Conservation (phyloP, 2,888 invertebrate species). For the Salpingus planirostris region DNA sequence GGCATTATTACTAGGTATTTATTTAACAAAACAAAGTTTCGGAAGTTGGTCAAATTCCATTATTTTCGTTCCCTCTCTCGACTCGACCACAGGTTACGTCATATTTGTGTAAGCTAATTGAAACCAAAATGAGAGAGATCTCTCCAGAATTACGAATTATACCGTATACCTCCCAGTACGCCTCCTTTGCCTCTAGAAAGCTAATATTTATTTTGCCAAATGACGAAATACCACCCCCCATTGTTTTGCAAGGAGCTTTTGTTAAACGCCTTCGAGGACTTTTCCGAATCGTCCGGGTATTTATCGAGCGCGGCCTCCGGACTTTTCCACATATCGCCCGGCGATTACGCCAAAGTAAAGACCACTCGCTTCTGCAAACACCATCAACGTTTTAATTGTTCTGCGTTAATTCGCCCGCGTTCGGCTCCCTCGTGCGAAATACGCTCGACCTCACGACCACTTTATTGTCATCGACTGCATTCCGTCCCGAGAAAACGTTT, state of each 20-base stretch:
- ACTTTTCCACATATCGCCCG: too few species aligned
- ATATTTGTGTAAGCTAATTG: conserved; percentile 27
- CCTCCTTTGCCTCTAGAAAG: conserved; percentile 19
- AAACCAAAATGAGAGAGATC: conserved; percentile 24
- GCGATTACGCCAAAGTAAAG: too few species aligned
- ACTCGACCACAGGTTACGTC: conserved; percentile 14
- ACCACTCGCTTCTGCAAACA: too few species aligned
- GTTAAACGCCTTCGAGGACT: conserved; percentile 9
- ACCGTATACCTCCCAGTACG: conserved; percentile 14
- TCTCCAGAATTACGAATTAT: conserved; percentile 20
- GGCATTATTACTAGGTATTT: conserved; percentile 10
- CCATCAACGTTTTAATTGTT: too few species aligned
- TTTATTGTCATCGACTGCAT: too few species aligned
- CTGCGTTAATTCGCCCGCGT: too few species aligned
- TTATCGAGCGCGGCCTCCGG: too few species aligned
- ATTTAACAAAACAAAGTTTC: conserved; percentile 11
- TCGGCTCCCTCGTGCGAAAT: too few species aligned
- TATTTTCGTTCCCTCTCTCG: conserved; percentile 14
- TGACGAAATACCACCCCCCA: conserved; percentile 20
- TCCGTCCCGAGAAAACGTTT: too few species aligned
- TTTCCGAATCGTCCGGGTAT: conserved; percentile 7
- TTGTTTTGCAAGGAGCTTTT: conserved; percentile 15
- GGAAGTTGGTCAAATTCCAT: conserved; percentile 15
- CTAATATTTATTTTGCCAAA: conserved; percentile 26
- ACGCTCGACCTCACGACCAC: too few species aligned